Evolutionary conservation across 2,888 invertebrate genomes (phyloP), one percentile per base, ranked within the genome.

Genomic region (Mayetiola destructor): DNA sequence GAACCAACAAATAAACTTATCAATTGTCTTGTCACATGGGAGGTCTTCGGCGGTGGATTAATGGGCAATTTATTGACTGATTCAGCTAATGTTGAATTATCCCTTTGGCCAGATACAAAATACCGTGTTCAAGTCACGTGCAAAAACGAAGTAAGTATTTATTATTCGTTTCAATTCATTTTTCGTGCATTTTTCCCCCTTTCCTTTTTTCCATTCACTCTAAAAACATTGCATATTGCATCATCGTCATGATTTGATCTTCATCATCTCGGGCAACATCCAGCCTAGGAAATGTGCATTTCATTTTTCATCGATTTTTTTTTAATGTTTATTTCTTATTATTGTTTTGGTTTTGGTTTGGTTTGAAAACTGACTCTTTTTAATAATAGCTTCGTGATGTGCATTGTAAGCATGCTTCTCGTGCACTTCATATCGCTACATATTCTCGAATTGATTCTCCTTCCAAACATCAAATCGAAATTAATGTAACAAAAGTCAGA

Each of bases 31-130:
- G 85, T 88, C 57, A 86, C 86, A 60, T 88, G 87, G 87, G 87
- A 88, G 76, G 83, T 87, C 58, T 84, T 83, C 66, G 86, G 86
- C 59, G 86, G 86, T 63, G 86, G 86, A 61, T 75, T 88, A 60
- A 85, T 84, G 73, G 87, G 87, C 62, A 86, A 87, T 72, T 76
- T 87, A 62, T 84, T 86, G 72, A 87, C 87, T 52, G 86, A 87
- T 70, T 82, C 85, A 56, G 85, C 85, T 59, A 80, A 83, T 65
- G 86, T 87, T 60, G 85, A 85, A 58, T 72, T 88, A 63, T 85
- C 85, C 58, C 74, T 88, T 55, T 87, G 86, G 85, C 85, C 86
- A 56, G 85, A 86, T 69, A 85, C 86, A 52, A 73, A 84, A 62
- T 88, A 87, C 71, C 83, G 85, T 71, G 85, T 88, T 66, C 85